Evolutionary conservation across 2,113 vertebrate genomes (phyloP).

Genomic region (Gymnogyps californianus): DNA sequence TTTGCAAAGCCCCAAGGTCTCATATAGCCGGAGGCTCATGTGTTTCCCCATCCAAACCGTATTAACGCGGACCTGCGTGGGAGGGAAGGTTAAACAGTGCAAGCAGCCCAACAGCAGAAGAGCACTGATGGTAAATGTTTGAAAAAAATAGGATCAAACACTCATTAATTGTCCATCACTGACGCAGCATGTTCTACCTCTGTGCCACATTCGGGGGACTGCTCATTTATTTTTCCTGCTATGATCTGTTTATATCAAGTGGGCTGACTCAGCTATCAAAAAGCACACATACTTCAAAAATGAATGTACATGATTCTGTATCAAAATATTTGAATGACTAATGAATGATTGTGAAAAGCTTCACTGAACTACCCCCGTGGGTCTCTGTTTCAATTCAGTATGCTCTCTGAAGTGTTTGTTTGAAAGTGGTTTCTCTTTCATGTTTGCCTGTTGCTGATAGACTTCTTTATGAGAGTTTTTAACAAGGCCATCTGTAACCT

Average conservation of each 20-base stretch:
- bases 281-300: not conserved
- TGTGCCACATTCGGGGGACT: not conserved
- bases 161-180: not conserved
- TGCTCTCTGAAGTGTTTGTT: not conserved
- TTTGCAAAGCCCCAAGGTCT: not conserved
- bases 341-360: not conserved
- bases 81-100: not conserved
- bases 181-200: not conserved
- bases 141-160: not conserved
- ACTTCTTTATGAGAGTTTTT: not conserved
- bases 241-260: not conserved
- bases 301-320: not conserved
- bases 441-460: not conserved
- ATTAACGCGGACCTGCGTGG: fast-evolving
- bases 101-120: not conserved
- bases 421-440: not conserved
- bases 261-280: not conserved
- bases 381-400: not conserved
- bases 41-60: not conserved
- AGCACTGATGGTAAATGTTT: not conserved
- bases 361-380: not conserved
- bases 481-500: not conserved
- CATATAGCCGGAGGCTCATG: not conserved
- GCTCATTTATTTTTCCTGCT: not conserved
- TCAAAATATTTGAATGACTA: not conserved